Base-by-base conservation (phyloP, 2,888 invertebrate genomes). In the Himalopsyche anomala region DNA sequence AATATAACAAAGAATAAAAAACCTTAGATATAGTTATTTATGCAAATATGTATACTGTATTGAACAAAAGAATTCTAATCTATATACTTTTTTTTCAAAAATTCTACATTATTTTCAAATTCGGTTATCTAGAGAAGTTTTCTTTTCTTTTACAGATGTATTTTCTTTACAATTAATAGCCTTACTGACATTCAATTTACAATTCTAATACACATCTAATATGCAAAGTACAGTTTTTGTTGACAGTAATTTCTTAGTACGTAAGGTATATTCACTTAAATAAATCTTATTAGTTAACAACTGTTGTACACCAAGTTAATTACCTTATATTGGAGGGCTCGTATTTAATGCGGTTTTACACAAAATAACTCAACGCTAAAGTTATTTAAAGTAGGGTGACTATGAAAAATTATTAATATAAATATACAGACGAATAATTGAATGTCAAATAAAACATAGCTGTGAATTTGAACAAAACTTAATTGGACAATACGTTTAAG, bases 61-160 rank as follows among this genome's bases (percentile, higher is more conserved):
- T 36, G 5, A 84, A 84, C 12, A 83, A 83, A 74, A 84, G 36
- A 80, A 84, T 11, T 54, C 55, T 54, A 83, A 69, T 40, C 62
- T 82, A 83, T 45, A 79, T 79, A 69, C 62, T 81, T 69, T n/a
- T 69, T 85, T 28, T 17, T 81, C 55, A 55, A 79, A 83, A 84
- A 84, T 51, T 83, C 85, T 87, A 87, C 87, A 83, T n/a, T 55
- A 55, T 80, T 84, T 56, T 86, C 69, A 82, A 88, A 87, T 88
- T 87, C 87, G 88, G 87, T 45, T 88, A 81, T 87, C 87, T 87
- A 87, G 87, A 87, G 87, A 88, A 87, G 88, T 84, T 88, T 87
- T 56, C 38, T 86, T 81, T 83, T 84, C 74, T 81, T 86, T 81
- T 86, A 82, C 84, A 86, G 74, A 81, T 81, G 42, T 56, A 86